phyloP scores from a whole-genome alignment of 1,140 invertebrate species.

The Apis cerana region DNA sequence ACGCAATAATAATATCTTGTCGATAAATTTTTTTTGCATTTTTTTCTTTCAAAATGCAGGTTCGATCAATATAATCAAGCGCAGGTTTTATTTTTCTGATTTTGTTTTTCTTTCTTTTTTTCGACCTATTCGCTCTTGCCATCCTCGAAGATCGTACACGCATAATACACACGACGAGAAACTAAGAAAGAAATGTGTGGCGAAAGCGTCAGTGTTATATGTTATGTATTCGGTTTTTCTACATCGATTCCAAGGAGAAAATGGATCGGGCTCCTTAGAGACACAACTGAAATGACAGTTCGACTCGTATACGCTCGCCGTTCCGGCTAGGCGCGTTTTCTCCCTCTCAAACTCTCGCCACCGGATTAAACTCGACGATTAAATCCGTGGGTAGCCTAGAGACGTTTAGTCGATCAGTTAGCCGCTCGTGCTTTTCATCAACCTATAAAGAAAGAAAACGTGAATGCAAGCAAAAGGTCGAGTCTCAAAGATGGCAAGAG shows the following conservation, averaged over 20 bases:
- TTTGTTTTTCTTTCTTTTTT: not conserved
- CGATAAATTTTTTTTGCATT: not conserved
- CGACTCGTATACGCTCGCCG: slow-evolving; percentile 11
- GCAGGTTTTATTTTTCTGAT: not conserved
- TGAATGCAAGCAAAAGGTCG: slow-evolving; percentile 22
- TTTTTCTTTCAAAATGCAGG: not conserved
- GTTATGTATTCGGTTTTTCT: not conserved
- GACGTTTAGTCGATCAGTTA: slow-evolving; percentile 34
- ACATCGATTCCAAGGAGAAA: slow-evolving; percentile 8
- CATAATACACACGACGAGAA: not conserved
- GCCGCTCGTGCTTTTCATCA: slow-evolving; percentile 49
- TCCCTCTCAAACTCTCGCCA: not conserved
- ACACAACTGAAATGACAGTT: slow-evolving; percentile 9
- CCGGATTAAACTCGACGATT: slow-evolving; percentile 35
- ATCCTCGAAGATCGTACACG: slow-evolving; percentile 22
- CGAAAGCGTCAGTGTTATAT: slow-evolving; percentile 14
- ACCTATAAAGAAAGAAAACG: slow-evolving; percentile 54
- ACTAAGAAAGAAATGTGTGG: slow-evolving; percentile 1
- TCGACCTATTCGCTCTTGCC: slow-evolving; percentile 27
- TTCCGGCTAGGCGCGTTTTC: not conserved
- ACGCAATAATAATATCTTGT: slow-evolving; percentile 2
- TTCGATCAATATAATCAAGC: not conserved
- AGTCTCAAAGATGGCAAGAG: slow-evolving; percentile 37
- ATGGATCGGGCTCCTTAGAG: slow-evolving; percentile 12
- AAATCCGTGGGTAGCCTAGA: slow-evolving; percentile 33